phyloP scores from a whole-genome alignment of 2,113 vertebrate genomes.

The Peucedramus taeniatus region DNA sequence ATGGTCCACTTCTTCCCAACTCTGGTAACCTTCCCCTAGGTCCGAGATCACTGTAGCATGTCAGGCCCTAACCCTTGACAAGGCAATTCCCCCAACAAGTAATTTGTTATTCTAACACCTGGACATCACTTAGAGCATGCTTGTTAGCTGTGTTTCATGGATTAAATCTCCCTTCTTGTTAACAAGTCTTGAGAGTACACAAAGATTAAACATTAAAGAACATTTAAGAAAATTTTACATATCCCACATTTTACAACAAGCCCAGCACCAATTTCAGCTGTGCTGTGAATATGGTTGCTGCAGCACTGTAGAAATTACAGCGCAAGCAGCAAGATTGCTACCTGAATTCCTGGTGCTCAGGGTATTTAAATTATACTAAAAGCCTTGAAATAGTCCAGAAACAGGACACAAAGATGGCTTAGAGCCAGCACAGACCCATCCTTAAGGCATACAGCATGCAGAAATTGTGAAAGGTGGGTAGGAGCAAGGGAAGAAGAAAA shows the following conservation, averaged over 20 bases:
- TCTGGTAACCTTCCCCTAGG: neutral
- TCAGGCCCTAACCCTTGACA: neutral
- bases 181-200: neutral
- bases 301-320: neutral
- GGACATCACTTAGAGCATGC: neutral
- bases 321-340: neutral
- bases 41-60: neutral
- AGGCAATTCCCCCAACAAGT: neutral
- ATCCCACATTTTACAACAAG: neutral
- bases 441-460: neutral
- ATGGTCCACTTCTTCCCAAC: neutral
- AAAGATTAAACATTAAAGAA: neutral
- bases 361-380: conserved; percentile 8
- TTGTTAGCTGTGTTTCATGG: neutral
- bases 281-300: neutral
- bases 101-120: neutral
- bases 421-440: conserved; percentile 1
- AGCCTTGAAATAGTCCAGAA: conserved; percentile 4
- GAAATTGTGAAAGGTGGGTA: neutral
- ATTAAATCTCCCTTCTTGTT: neutral
- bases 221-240: neutral
- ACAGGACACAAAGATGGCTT: conserved; percentile 40
- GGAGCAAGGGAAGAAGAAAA: neutral
- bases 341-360: neutral
- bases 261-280: neutral